Base-by-base conservation (phyloP, 2,888 invertebrate genomes). In the Diloba caeruleocephala region DNA sequence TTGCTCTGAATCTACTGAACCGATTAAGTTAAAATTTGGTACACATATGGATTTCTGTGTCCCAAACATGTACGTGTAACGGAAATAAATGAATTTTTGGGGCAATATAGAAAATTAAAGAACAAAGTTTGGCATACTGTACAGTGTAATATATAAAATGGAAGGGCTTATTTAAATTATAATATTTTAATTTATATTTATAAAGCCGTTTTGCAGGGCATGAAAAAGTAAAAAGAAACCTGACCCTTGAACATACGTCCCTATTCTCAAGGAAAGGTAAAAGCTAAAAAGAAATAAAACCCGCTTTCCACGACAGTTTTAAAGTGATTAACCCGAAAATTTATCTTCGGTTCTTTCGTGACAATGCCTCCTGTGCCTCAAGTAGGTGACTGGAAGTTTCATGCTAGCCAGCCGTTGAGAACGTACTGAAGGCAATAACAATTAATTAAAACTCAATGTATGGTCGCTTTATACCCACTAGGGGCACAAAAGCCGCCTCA, bases 371-470 rank as follows among this genome's bases (percentile, higher is more conserved):
- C 76, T 79, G 79, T 52, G 41, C 57, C 61, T 41, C 31, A 56
- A 61, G 61, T 71, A 72, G 64, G 71, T 73, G 61, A 59, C 21
- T 61, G 42, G 25, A 67, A 61, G 76, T 88, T 89, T 87, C 90
- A 90, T 90, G 91, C 78, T 72, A 67, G 59, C 66, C 61, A 65
- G 85, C 82, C 82, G 81, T 91, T 89, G 82, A 74, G 74, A 66
- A 45, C 79, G 81, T 82, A 84, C 84, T 82, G 83, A 79, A 81
- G 81, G 81, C 82, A 64, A 82, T 88, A 88, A 90, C 90, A 88
- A 91, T 92, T 92, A 91, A 92, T 91, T 90, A 89, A 85, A 88
- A 85, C 21, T 7, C 89, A 89, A 88, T 85, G 84, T 88, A 85
- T 79, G 70, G 72, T 68, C 67, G 66, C 74, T 74, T 70, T 76